phyloP scores from a whole-genome alignment of 2,888 invertebrate species.

The Chirona hameri region DNA sequence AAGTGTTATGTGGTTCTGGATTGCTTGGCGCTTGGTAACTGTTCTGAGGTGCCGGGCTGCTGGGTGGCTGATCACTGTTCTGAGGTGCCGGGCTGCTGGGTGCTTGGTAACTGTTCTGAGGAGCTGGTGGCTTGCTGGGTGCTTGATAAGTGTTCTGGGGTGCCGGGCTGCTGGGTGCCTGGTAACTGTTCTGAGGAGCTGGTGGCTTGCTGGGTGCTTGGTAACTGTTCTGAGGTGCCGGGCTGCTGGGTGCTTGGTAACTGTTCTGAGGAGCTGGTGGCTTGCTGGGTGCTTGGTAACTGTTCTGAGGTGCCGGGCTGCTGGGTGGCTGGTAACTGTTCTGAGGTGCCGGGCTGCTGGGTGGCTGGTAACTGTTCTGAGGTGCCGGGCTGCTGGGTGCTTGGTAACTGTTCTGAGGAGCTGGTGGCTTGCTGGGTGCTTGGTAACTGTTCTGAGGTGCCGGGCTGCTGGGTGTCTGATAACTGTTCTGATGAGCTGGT shows the following conservation, averaged over 20 bases:
- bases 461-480: neutral
- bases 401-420: no score
- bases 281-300: neutral
- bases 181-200: no score
- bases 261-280: neutral
- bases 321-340: neutral
- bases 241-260: neutral
- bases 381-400: neutral
- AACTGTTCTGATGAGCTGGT: neutral
- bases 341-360: neutral
- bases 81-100: no score
- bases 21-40: neutral
- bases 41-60: neutral
- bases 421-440: neutral
- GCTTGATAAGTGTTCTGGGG: neutral
- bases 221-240: neutral
- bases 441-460: neutral
- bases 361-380: neutral
- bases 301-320: no score
- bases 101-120: neutral
- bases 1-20: neutral
- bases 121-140: neutral
- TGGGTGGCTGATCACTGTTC: neutral
- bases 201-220: neutral
- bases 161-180: neutral